Evolutionary conservation across 2,888 invertebrate genomes (phyloP).

Genomic region (Dolichomitus sp.): DNA sequence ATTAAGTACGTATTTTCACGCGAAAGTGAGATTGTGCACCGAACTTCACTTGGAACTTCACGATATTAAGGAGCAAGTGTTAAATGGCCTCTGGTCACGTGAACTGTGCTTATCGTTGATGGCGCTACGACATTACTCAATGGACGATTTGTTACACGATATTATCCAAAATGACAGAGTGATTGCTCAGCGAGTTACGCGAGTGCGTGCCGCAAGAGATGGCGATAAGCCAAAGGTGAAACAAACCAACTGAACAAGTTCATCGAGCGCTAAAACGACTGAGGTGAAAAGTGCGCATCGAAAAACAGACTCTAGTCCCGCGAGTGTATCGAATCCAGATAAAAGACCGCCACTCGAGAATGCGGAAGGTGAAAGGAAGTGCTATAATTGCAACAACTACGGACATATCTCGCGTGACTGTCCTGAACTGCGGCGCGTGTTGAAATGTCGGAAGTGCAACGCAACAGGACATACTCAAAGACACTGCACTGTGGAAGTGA

Average conservation of each 20-base stretch:
- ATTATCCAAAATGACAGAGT: background rate
- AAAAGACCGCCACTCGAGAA: constrained; percentile 7
- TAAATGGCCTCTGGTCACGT: constrained; percentile 26
- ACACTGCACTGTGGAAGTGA: constrained; percentile 1
- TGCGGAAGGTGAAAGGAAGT: constrained; percentile 7
- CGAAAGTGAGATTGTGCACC: constrained; percentile 20
- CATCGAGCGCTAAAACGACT: background rate
- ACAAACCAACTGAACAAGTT: background rate
- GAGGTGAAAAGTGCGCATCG: background rate
- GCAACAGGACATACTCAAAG: constrained; percentile 14
- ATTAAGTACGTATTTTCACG: constrained; percentile 13
- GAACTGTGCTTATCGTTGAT: constrained; percentile 22
- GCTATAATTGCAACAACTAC: constrained; percentile 35
- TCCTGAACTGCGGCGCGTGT: background rate
- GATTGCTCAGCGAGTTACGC: background rate
- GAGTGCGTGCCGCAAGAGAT: background rate
- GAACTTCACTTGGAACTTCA: background rate
- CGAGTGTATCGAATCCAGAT: background rate
- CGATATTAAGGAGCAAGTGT: constrained; percentile 32
- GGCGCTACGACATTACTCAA: background rate
- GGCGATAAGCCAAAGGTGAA: constrained; percentile 42
- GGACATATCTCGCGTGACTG: constrained; percentile 27
- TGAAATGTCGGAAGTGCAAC: background rate
- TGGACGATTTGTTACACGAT: constrained; percentile 25
- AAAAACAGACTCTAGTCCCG: background rate